Percentiles rank a stretch among this genome's conserved stretches.
phyloP scores from a whole-genome alignment of 2,888 invertebrate species.

The Noctuana brunneofusca region DNA sequence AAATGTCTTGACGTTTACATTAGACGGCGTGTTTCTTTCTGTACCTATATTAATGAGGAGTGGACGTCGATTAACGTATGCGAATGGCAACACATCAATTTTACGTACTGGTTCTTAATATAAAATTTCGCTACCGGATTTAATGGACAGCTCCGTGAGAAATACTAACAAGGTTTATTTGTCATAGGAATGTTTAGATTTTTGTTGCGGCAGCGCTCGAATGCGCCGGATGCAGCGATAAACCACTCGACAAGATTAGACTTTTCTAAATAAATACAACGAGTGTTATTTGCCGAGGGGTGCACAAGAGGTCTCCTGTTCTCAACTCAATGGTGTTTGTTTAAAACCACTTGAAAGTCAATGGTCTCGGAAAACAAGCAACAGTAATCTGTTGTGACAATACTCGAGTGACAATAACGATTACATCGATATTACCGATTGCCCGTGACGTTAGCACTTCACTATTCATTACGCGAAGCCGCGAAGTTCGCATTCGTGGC shows the following conservation, averaged over 20 bases:
- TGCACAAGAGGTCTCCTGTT: slow-evolving; percentile 64
- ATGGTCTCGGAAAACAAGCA: slow-evolving; percentile 66
- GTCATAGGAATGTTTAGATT: slow-evolving; percentile 53
- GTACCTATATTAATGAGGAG: neutral
- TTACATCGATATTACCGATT: slow-evolving; percentile 37
- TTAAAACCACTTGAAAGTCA: slow-evolving; percentile 72
- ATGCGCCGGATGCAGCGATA: slow-evolving; percentile 67
- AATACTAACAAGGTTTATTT: slow-evolving; percentile 56
- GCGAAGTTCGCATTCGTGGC: neutral
- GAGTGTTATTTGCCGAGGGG: slow-evolving; percentile 62
- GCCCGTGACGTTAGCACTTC: slow-evolving; percentile 48
- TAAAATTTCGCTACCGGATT: slow-evolving; percentile 37
- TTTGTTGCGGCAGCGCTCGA: slow-evolving; percentile 21
- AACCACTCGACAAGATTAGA: slow-evolving; percentile 69
- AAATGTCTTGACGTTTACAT: neutral
- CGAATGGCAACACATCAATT: neutral
- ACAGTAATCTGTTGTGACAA: slow-evolving; percentile 69
- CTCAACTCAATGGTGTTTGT: slow-evolving; percentile 71
- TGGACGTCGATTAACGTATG: neutral
- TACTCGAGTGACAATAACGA: slow-evolving; percentile 53
- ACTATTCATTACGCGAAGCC: slow-evolving; percentile 34
- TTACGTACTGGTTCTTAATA: neutral
- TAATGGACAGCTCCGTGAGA: slow-evolving; percentile 55
- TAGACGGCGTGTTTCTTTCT: slow-evolving; percentile 39
- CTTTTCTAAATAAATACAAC: slow-evolving; percentile 67